Conservation (phyloP, 2,888 invertebrate genomes). For the Onchidella celtica region DNA sequence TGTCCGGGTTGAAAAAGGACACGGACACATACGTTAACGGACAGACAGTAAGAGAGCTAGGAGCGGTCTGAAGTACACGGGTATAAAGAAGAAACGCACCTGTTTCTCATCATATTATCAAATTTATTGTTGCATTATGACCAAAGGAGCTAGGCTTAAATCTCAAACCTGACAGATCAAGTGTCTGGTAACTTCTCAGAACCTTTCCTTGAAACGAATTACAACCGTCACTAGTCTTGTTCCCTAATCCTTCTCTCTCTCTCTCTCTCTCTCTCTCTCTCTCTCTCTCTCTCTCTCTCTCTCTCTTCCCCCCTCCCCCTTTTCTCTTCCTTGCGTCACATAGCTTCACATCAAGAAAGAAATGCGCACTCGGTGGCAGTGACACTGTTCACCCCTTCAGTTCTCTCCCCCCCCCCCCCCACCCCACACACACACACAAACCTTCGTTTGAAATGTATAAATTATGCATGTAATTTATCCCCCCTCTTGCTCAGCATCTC, state of each 20-base stretch:
- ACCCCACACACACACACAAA: background rate
- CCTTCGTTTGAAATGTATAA: background rate
- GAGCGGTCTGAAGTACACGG: too few species aligned
- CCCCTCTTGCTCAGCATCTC: background rate
- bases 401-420: background rate
- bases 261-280: slow-evolving; percentile 35
- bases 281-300: slow-evolving; percentile 29
- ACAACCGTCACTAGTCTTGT: too few species aligned
- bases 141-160: too few species aligned
- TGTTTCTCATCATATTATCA: too few species aligned
- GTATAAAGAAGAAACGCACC: too few species aligned
- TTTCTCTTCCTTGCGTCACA: background rate
- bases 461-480: background rate
- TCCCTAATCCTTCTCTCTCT: slow-evolving; percentile 9
- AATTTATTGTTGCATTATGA: too few species aligned
- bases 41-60: too few species aligned
- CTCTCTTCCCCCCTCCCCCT: background rate
- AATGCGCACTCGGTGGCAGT: background rate
- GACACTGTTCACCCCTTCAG: background rate
- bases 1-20: too few species aligned
- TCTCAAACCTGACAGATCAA: too few species aligned
- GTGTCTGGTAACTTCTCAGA: too few species aligned
- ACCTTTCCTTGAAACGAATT: too few species aligned
- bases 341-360: background rate
- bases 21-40: too few species aligned